Percentiles rank a stretch among this genome's conserved stretches.
Evolutionary conservation across 2,888 invertebrate genomes (phyloP).

Genomic region (Vanessa cardui): DNA sequence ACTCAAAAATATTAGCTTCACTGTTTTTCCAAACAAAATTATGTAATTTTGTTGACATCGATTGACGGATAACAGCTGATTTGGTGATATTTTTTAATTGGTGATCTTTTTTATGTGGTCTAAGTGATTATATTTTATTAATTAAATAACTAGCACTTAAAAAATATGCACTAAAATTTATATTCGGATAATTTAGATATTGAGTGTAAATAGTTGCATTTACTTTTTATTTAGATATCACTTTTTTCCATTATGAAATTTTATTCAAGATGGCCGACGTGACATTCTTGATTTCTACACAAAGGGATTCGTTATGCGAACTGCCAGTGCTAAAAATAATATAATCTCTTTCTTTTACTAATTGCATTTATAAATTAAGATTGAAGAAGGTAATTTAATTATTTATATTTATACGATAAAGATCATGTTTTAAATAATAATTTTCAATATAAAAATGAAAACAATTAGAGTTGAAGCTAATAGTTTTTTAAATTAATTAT

Average conservation of each 20-base stretch:
- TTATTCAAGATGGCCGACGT: conserved; percentile 76
- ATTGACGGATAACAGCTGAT: conserved; percentile 84
- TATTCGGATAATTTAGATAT: conserved; percentile 23
- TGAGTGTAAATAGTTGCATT: conserved; percentile 46
- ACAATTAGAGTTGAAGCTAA: too few relatives aligned
- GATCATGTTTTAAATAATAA: not conserved
- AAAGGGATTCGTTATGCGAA: conserved; percentile 40
- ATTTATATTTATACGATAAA: too few relatives aligned
- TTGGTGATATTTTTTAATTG: conserved; percentile 65
- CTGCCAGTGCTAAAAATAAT: conserved; percentile 60
- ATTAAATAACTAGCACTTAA: conserved; percentile 29
- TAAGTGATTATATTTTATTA: conserved; percentile 38
- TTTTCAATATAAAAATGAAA: not conserved
- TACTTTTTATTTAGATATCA: conserved; percentile 71
- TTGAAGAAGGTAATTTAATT: too few relatives aligned
- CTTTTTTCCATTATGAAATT: conserved; percentile 64
- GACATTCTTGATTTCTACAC: conserved; percentile 38
- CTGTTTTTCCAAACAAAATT: conserved; percentile 83
- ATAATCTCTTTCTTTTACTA: not conserved
- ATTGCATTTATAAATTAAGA: too few relatives aligned
- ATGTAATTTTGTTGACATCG: conserved; percentile 84
- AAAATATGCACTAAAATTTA: conserved; percentile 39
- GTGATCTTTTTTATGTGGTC: conserved; percentile 67
- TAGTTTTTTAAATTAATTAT: too few relatives aligned
- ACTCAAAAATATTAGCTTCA: conserved; percentile 73